A percentile compares a stretch with the other conserved stretches of the same genome.
phyloP scores from a whole-genome alignment of 1,140 invertebrate species.

The Drosophila subpulchrella region DNA sequence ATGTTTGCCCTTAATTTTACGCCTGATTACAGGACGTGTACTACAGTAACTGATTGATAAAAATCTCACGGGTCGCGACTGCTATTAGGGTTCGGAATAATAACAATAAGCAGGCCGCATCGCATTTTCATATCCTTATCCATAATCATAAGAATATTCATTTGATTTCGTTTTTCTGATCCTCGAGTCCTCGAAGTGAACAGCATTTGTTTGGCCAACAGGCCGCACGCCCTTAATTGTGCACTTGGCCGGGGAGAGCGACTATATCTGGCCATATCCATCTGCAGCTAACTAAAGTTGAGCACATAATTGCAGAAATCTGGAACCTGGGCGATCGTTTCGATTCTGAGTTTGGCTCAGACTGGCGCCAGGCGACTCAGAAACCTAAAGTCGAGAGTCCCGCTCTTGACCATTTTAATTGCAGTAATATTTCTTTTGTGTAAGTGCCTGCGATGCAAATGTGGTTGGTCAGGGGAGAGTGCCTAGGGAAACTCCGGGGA shows the following conservation, averaged over 20 bases:
- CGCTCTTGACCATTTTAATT: slow-evolving; percentile 37
- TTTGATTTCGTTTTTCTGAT: slow-evolving; percentile 25
- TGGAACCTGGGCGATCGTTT: slow-evolving; percentile 2
- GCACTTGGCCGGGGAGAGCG: slow-evolving; percentile 30
- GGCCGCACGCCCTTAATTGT: slow-evolving; percentile 31
- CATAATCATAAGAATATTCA: slow-evolving; percentile 19
- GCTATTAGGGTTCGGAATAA: slow-evolving; percentile 25
- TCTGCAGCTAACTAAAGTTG: slow-evolving; percentile 57
- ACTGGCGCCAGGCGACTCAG: slow-evolving; percentile 71
- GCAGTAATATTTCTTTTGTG: slow-evolving; percentile 49
- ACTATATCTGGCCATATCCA: slow-evolving; percentile 49
- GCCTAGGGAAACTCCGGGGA: slow-evolving; percentile 3
- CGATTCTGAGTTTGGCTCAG: slow-evolving; percentile 49
- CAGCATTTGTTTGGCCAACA: slow-evolving; percentile 70
- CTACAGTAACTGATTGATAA: slow-evolving; percentile 63
- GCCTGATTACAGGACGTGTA: slow-evolving; percentile 58
- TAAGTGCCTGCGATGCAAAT: slow-evolving; percentile 48
- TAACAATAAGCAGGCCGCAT: not conserved
- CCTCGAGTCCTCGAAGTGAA: slow-evolving; percentile 45
- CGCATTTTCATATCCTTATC: too few species aligned
- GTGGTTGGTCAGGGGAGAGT: not conserved
- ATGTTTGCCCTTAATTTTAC: slow-evolving; percentile 75
- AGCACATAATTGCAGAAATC: slow-evolving; percentile 64
- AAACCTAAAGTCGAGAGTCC: slow-evolving; percentile 3
- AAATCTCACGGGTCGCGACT: slow-evolving; percentile 65